A percentile compares a stretch with the other conserved stretches of the same genome.
phyloP scores from a whole-genome alignment of 2,888 invertebrate species.

The Lypha dubia region DNA sequence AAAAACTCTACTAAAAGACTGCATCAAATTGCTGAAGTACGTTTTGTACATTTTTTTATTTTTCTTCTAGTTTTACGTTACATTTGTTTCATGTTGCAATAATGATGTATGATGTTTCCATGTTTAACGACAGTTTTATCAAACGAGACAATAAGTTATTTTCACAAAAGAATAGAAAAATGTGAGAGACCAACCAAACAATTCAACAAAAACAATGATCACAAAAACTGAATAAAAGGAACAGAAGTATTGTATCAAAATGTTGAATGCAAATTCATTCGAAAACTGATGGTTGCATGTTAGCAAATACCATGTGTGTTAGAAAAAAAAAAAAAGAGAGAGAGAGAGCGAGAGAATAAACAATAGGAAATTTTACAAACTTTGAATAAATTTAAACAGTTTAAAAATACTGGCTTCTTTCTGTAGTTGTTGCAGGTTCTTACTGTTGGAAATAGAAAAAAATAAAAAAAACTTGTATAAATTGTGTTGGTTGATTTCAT shows the following conservation, averaged over 20 bases:
- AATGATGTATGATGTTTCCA: slow-evolving; percentile 65
- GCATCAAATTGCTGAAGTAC: slow-evolving; percentile 49
- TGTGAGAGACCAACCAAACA: slow-evolving; percentile 10
- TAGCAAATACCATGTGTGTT: slow-evolving; percentile 38
- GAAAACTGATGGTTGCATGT: slow-evolving; percentile 32
- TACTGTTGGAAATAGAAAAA: slow-evolving; percentile 11
- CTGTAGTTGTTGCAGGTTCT: slow-evolving; percentile 23
- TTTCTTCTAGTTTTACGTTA: neutral
- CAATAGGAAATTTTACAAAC: too few species aligned
- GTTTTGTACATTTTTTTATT: slow-evolving; percentile 27
- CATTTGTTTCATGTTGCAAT: slow-evolving; percentile 45
- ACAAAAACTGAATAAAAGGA: too few species aligned
- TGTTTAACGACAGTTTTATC: slow-evolving; percentile 60
- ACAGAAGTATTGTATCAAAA: slow-evolving; percentile 5
- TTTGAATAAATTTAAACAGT: slow-evolving; percentile 26
- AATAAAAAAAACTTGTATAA: slow-evolving; percentile 1
- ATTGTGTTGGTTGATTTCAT: slow-evolving; percentile 56
- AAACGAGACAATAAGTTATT: slow-evolving; percentile 67
- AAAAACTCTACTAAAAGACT: slow-evolving; percentile 29
- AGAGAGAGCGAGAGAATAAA: too few species aligned
- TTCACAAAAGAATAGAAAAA: slow-evolving; percentile 45
- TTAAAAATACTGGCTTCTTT: slow-evolving; percentile 4
- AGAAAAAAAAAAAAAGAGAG: neutral
- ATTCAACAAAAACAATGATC: neutral
- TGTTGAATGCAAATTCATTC: slow-evolving; percentile 35